Evolutionary conservation across 2,888 invertebrate species (phyloP).

Genomic region (Perithous albicinctus): DNA sequence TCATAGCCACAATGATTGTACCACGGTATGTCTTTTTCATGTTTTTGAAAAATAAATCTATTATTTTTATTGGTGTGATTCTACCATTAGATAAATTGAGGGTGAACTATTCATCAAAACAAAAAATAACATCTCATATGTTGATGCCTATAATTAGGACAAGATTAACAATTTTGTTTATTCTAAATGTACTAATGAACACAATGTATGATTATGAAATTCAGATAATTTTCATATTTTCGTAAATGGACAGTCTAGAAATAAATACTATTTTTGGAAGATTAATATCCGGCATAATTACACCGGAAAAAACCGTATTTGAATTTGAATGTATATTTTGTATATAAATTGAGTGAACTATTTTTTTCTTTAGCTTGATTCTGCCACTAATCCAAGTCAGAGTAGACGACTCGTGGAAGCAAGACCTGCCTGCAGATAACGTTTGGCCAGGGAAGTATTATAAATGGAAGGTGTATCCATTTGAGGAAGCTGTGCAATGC

Average conservation of each 20-base stretch:
- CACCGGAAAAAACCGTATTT: background rate
- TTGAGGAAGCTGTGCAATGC: slow-evolving; percentile 91
- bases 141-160: too few relatives aligned
- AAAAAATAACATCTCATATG: too few relatives aligned
- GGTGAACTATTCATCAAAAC: too few relatives aligned
- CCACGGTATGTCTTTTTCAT: too few relatives aligned
- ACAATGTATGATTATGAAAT: too few relatives aligned
- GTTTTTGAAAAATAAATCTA: too few relatives aligned
- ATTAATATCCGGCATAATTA: background rate
- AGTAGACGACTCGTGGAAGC: slow-evolving; percentile 87
- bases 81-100: too few relatives aligned
- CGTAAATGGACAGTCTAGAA: too few relatives aligned
- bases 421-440: slow-evolving; percentile 87
- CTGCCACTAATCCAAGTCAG: slow-evolving; percentile 86
- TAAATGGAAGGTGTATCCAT: slow-evolving; percentile 88
- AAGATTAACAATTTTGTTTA: too few relatives aligned
- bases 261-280: background rate
- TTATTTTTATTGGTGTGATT: too few relatives aligned
- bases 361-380: slow-evolving; percentile 80
- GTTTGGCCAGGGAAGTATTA: slow-evolving; percentile 87
- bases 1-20: too few relatives aligned
- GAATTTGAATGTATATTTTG: slow-evolving; percentile 5
- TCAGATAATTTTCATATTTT: background rate
- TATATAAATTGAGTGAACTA: background rate
- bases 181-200: too few relatives aligned